Percentiles rank a stretch among this genome's conserved stretches.
Conservation (phyloP, 2,888 invertebrate species). For the Phytoseiulus persimilis region DNA sequence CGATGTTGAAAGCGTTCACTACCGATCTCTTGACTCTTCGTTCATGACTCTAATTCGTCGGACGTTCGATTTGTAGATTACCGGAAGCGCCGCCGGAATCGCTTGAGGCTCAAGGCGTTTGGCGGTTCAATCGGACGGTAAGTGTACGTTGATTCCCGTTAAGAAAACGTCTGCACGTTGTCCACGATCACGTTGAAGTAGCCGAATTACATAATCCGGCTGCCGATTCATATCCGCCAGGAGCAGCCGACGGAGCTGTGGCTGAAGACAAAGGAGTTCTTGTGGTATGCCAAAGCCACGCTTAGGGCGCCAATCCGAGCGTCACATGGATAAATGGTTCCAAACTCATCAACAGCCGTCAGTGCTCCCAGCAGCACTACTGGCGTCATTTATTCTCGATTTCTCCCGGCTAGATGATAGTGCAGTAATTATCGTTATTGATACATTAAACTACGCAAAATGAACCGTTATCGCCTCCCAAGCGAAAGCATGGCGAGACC, state of each 20-base stretch:
- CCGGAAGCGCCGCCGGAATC: conserved; percentile 5
- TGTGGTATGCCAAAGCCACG: neutral
- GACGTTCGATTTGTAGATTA: neutral
- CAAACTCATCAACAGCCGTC: neutral
- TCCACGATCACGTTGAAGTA: neutral
- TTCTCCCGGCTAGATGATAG: neutral
- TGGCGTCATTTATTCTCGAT: neutral
- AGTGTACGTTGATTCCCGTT: neutral
- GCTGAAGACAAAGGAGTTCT: neutral
- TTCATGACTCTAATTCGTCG: neutral
- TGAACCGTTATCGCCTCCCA: neutral
- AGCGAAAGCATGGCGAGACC: neutral
- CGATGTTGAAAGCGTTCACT: too few relatives aligned
- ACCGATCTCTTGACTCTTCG: too few relatives aligned
- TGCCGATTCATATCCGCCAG: neutral
- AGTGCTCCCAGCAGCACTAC: neutral
- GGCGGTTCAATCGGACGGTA: neutral
- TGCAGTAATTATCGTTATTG: neutral
- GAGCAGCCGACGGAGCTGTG: neutral
- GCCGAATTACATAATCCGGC: neutral
- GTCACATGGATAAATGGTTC: neutral
- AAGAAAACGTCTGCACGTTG: neutral
- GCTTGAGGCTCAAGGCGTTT: neutral
- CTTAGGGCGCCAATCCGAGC: neutral
- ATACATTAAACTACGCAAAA: neutral